These are phyloP conservation scores for Bombus fervidus DNA, from an alignment of 1,140 invertebrate species.

Conservation along the genomic window DNA sequence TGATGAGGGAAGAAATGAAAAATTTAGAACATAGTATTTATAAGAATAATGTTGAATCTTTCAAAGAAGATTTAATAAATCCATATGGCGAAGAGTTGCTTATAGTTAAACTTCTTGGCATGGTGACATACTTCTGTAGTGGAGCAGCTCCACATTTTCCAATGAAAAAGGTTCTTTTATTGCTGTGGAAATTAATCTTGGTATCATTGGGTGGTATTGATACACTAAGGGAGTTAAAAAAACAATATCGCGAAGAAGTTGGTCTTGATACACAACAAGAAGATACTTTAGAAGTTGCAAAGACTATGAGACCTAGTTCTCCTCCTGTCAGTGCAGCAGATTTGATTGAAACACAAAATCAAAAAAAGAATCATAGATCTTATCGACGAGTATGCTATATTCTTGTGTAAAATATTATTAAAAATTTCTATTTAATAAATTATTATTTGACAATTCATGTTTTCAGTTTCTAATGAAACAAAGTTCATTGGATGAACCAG, in stretches of 20 bases:
- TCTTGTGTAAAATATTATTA: conserved; percentile 4
- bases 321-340: conserved; percentile 96
- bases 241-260: conserved; percentile 87
- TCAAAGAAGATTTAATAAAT: conserved; percentile 89
- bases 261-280: conserved; percentile 91
- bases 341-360: conserved; percentile 94
- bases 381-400: conserved; percentile 84
- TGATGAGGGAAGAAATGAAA: conserved; percentile 88
- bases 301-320: conserved; percentile 96
- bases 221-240: conserved; percentile 89
- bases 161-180: conserved; percentile 98
- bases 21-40: conserved; percentile 87
- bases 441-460: not conserved
- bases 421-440: not conserved
- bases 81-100: conserved; percentile 90
- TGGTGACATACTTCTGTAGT: conserved; percentile 97
- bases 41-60: conserved; percentile 87
- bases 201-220: conserved; percentile 95
- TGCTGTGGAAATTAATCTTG: conserved; percentile 97
- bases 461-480: conserved; percentile 94
- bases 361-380: conserved; percentile 86
- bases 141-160: conserved; percentile 97
- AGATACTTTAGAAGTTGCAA: conserved; percentile 96
- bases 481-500: conserved; percentile 94
- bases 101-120: conserved; percentile 93